Conservation (phyloP, 2,797 vertebrate species). For the Cirrhinus mrigala region DNA sequence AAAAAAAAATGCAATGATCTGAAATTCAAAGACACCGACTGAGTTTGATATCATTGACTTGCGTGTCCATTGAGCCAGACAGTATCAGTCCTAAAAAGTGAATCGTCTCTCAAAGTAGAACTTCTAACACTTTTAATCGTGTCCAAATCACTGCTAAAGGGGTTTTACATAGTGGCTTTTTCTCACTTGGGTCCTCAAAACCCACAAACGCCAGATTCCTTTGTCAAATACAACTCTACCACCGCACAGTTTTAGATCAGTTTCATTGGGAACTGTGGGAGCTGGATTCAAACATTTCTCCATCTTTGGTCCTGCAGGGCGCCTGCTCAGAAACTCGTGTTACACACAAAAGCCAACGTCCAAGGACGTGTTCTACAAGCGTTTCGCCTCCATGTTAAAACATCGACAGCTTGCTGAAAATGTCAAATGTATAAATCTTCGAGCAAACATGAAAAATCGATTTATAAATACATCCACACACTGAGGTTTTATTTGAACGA, state of each 20-base stretch:
- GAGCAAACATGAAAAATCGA: neutral
- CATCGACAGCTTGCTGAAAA: constrained; percentile 3
- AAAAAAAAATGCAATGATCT: constrained; percentile 13
- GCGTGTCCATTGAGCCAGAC: constrained; percentile 13
- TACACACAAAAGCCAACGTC: constrained; percentile 32
- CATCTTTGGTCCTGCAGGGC: constrained; percentile 47
- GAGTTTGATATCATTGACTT: constrained; percentile 35
- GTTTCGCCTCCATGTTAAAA: neutral
- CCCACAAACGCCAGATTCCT: neutral
- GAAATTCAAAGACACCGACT: constrained; percentile 48
- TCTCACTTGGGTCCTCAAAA: neutral
- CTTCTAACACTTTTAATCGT: neutral
- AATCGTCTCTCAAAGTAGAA: constrained; percentile 24
- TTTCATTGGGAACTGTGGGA: constrained; percentile 11
- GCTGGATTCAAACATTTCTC: constrained; percentile 27
- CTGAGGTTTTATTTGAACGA: constrained; percentile 27
- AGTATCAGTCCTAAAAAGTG: constrained; percentile 20
- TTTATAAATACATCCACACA: constrained; percentile 17
- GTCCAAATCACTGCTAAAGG: constrained; percentile 23
- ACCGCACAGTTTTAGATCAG: constrained; percentile 7
- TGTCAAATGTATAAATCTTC: constrained; percentile 15
- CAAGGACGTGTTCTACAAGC: neutral
- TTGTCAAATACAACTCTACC: neutral
- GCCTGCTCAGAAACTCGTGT: constrained; percentile 42
- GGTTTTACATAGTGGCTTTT: constrained; percentile 31